These are phyloP conservation scores for Oreochromis tanganicae DNA, from an alignment of 2,113 vertebrate species.

Conservation along the genomic window DNA sequence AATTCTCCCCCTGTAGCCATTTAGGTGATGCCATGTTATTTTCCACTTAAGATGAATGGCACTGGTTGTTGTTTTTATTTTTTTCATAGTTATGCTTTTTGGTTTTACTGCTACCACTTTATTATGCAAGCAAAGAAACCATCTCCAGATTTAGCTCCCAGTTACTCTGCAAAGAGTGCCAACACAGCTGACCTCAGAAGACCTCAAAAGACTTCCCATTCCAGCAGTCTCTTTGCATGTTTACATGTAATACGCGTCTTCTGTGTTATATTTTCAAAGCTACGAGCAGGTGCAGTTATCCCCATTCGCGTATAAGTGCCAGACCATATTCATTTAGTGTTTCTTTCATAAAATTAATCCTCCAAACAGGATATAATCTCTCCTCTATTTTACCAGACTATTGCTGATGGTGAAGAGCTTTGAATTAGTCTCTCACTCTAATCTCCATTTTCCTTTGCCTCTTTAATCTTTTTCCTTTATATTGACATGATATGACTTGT, in stretches of 20 bases:
- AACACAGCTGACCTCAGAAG: background rate
- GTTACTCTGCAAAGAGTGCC: background rate
- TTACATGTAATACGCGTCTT: background rate
- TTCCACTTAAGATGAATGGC: conserved; percentile 36
- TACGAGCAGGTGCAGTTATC: conserved; percentile 10
- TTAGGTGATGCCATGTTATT: conserved; percentile 36
- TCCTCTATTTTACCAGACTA: background rate
- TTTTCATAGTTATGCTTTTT: background rate
- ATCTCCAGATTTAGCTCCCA: conserved; percentile 11
- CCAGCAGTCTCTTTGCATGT: background rate
- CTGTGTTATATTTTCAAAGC: background rate
- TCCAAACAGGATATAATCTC: conserved; percentile 39
- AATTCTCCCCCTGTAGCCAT: background rate
- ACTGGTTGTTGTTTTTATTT: conserved; percentile 5
- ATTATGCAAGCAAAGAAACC: conserved; percentile 22
- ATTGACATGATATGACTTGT: conserved; percentile 22
- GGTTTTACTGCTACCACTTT: conserved; percentile 18
- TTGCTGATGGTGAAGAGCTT: conserved; percentile 12
- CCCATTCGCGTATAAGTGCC: background rate
- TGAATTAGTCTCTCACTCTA: background rate
- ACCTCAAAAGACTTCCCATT: background rate
- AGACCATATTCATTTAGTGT: background rate
- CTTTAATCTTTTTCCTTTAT: conserved; percentile 26
- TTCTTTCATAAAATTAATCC: conserved; percentile 6
- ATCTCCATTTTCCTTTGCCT: background rate